Base-by-base conservation (phyloP, 2,797 vertebrate genomes). In the Fringilla coelebs region DNA sequence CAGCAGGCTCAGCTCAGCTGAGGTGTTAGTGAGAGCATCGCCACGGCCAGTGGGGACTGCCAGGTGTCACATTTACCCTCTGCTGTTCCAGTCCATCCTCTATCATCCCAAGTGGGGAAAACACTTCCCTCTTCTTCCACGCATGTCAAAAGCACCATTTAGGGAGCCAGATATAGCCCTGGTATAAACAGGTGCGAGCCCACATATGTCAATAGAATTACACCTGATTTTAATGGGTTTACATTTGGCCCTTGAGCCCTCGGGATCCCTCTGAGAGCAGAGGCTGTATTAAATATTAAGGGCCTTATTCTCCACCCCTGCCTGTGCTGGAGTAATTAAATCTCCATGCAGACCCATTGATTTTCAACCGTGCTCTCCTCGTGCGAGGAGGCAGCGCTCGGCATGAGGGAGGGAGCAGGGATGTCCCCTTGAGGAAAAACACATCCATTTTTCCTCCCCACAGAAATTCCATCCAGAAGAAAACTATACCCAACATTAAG, bases 231-330 rank as follows among this genome's bases (percentile, higher is more conserved):
- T 86, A 96, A 93, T 91, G 92, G 93, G 72, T 76, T 96, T 96
- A 65, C 86, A 91, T 96, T 96, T 91, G 91, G 94, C 95, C 94
- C 91, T 58, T 40, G 83, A 90, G 93, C 91, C 94, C 77, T 2
- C 1, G 86, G 94, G 85, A 94, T 94, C 77, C 93, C 86, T 74
- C 15, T 7, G 84, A 86, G 93, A 96, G 77, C 78, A 85, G 61
- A 90, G 70, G 74, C 60, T 61, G 31, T 93, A 96, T 97, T 93
- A 96, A 97, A 96, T 96, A 96, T 96, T 96, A 95, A 97, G 94
- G 77, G 80, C 71, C 93, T 85, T 65, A 81, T 91, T 91, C 95
- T 94, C 93, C 94, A 90, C 73, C 91, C 93, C 84, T 94, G 95
- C 89, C 90, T 76, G 46, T 0, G 4, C 83, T 19, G 54, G 49